Evolutionary conservation across 1,140 invertebrate genomes (phyloP).

Genomic region (Anagrus nilaparvatae): DNA sequence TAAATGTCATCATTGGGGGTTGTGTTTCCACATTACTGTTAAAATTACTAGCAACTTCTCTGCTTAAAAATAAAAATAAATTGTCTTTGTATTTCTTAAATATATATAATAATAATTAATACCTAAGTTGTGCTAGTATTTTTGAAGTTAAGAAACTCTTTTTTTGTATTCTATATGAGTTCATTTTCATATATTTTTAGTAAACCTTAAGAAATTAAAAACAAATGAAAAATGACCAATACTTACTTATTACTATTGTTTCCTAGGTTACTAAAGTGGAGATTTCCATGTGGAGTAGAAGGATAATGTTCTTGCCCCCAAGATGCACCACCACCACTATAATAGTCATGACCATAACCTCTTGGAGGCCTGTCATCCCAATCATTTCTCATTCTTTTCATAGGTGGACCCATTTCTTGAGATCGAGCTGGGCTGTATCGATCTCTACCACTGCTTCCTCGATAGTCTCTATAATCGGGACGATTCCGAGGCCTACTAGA

Average conservation of each 20-base stretch:
- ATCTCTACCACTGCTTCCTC: constrained; percentile 42
- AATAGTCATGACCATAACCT: constrained; percentile 37
- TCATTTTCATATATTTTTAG: constrained; percentile 8
- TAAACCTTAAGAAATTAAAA: constrained; percentile 13
- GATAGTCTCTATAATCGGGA: constrained; percentile 61
- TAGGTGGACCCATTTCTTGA: constrained; percentile 63
- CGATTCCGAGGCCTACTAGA: constrained; percentile 47
- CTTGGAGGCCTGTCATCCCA: constrained; percentile 48
- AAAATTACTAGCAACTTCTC: constrained; percentile 38
- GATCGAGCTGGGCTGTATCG: constrained; percentile 67
- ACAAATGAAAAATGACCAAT: constrained; percentile 10
- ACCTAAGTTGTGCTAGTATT: constrained; percentile 34
- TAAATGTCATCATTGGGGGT: constrained; percentile 94
- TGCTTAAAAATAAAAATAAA: constrained; percentile 21
- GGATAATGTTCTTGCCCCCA: constrained; percentile 39
- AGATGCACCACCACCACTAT: constrained; percentile 30
- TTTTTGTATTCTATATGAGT: constrained; percentile 16
- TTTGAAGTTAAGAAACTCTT: constrained; percentile 32
- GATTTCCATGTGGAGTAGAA: constrained; percentile 39
- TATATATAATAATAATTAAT: constrained; percentile 4
- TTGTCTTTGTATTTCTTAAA: not conserved
- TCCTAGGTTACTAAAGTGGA: constrained; percentile 44
- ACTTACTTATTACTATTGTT: constrained; percentile 40
- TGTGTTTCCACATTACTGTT: constrained; percentile 57
- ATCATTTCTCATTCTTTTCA: constrained; percentile 69